Base-by-base conservation (phyloP, 2,888 invertebrate species). In the Trimorus sp. region DNA sequence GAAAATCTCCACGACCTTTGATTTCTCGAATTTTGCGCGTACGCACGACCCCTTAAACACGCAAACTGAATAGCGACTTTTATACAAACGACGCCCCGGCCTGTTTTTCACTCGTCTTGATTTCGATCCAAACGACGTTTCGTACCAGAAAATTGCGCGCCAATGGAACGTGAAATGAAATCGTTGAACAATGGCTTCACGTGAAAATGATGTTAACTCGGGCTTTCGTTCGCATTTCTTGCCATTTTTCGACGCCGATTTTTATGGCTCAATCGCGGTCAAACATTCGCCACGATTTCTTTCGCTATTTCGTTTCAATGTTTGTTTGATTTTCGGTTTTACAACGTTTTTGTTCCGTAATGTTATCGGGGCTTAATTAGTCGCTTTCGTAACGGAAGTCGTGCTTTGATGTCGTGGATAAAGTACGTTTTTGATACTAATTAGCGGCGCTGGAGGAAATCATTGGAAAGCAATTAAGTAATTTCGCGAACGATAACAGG, bases 1-100 rank as follows among this genome's bases (percentile, higher is more conserved):
- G 12, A 62, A 63, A 63, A 68, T 68, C 69, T 62, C 54, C 40
- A 60, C 26, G 56, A 49, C 73, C 63, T 54, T 73, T 63, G 73
- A 76, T 76, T 76, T 75, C 53, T 11, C 54, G 9, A 36, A 36
- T 54, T 56, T 56, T 49, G 9, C 60, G 16, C 45, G 9, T 12
- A n/a, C 49, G 36, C 62, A 7, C 45, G 62, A 38, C 38, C 37
- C 51, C 38, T 49, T 63, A 51, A 63, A 63, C 40, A 66, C 40
- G 54, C 42, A 66, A 54, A 54, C 53, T 53, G 66, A 66, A 54
- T 66, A 26, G 66, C 16, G 9, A 42, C 66, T 54, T 66, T 63
- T 49, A 51, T 51, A 63, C 63, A 63, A 51, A 49, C 49, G 51
- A 15, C n/a, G n/a, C 37, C 9, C 36, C 40, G 40, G 14, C 48